Evolutionary conservation across 2,888 invertebrate species (phyloP).

Genomic region (Erebia epiphron): DNA sequence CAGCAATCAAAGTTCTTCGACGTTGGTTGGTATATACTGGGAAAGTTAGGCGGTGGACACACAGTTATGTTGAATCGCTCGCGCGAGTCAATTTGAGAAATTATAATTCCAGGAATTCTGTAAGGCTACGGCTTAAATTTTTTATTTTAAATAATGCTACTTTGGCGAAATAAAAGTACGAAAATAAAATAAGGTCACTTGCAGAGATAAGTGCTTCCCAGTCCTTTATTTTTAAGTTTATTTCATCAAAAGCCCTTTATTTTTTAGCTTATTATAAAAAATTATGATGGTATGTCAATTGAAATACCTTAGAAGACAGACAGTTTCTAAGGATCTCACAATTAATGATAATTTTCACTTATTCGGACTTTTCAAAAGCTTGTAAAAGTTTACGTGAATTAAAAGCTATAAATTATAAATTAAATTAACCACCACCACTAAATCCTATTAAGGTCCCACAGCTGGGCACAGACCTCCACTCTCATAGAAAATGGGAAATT

Average conservation of each 20-base stretch:
- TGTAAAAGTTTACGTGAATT: neutral
- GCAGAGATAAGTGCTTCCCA: no score
- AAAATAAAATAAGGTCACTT: neutral
- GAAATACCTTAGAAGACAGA: no score
- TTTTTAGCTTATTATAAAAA: no score
- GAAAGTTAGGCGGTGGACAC: constrained; percentile 35
- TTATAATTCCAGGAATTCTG: neutral
- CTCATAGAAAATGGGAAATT: no score
- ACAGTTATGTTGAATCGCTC: constrained; percentile 10
- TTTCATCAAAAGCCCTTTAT: no score
- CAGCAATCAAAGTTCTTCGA: constrained; percentile 61
- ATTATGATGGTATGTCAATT: no score
- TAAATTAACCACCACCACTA: no score
- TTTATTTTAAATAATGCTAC: no score
- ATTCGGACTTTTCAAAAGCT: no score
- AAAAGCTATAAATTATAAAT: neutral
- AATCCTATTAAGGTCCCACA: neutral
- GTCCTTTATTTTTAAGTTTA: no score
- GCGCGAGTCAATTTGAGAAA: neutral
- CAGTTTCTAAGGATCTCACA: no score
- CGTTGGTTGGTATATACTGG: constrained; percentile 34
- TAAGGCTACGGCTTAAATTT: neutral
- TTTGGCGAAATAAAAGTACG: neutral
- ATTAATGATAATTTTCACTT: no score
- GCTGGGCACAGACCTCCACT: neutral